phyloP scores from a whole-genome alignment of 2,113 vertebrate species.

The Haemorhous mexicanus region DNA sequence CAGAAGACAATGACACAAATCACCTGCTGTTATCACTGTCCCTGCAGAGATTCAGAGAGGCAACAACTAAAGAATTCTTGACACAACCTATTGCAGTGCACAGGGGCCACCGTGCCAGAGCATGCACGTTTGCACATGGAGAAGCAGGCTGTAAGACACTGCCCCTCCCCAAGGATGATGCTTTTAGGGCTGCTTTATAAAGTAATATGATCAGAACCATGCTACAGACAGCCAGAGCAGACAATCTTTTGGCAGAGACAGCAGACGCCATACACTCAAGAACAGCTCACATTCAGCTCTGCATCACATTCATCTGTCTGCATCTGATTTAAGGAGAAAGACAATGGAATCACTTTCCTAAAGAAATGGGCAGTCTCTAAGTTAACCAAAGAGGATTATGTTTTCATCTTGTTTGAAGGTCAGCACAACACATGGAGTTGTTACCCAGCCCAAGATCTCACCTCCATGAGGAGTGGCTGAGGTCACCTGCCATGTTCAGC shows the following conservation, averaged over 20 bases:
- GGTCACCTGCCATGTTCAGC: background rate
- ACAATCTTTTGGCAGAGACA: background rate
- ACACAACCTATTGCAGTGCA: background rate
- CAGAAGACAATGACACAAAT: background rate
- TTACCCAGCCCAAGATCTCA: background rate
- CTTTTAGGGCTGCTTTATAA: background rate
- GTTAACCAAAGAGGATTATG: background rate
- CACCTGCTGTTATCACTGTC: background rate
- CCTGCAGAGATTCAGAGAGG: background rate
- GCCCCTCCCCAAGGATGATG: background rate
- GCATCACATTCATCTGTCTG: background rate
- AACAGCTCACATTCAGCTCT: background rate
- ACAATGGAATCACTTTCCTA: background rate
- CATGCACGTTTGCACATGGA: fast-evolving
- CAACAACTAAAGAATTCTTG: background rate
- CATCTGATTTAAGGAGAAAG: background rate
- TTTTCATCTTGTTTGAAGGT: background rate
- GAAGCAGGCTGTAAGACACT: background rate
- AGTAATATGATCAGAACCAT: background rate
- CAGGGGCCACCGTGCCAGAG: background rate
- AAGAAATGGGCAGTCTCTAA: background rate
- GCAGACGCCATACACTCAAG: background rate
- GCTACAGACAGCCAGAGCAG: background rate
- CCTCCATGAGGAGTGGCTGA: background rate
- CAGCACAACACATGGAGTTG: background rate